These are phyloP conservation scores for Meda fulgida DNA, from an alignment of 2,797 vertebrate species.

Conservation along the genomic window DNA sequence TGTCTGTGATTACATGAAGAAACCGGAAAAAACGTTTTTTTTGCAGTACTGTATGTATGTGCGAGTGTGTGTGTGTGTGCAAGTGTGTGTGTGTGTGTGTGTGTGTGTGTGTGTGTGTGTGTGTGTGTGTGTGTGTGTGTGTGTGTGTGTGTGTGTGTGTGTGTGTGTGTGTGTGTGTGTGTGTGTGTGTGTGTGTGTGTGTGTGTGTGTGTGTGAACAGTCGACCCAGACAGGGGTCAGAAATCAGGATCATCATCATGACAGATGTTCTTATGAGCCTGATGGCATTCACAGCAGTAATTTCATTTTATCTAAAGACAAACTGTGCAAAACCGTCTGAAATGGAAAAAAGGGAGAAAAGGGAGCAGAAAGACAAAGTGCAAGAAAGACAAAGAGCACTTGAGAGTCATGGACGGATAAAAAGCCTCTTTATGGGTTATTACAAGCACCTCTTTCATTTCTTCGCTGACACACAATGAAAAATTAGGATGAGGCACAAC, in stretches of 20 bases:
- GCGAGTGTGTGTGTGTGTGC: no score
- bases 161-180: background rate
- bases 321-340: constrained; percentile 53
- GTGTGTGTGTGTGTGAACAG: constrained; percentile 18
- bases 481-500: constrained; percentile 60
- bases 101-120: no score
- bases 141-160: background rate
- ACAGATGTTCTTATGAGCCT: constrained; percentile 55
- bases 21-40: no score
- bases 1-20: no score
- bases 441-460: constrained; percentile 60
- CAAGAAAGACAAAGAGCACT: constrained; percentile 41
- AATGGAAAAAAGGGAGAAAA: constrained; percentile 2
- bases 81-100: no score
- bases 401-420: constrained; percentile 32
- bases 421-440: constrained; percentile 58
- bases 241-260: constrained; percentile 57
- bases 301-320: constrained; percentile 59
- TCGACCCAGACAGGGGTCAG: constrained; percentile 48
- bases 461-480: constrained; percentile 61
- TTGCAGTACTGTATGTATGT: no score
- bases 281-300: constrained; percentile 28
- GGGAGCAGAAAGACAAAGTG: constrained; percentile 4
- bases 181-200: constrained; percentile 10
- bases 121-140: no score